phyloP scores from a whole-genome alignment of 2,888 invertebrate species.

The Cantharis rustica region DNA sequence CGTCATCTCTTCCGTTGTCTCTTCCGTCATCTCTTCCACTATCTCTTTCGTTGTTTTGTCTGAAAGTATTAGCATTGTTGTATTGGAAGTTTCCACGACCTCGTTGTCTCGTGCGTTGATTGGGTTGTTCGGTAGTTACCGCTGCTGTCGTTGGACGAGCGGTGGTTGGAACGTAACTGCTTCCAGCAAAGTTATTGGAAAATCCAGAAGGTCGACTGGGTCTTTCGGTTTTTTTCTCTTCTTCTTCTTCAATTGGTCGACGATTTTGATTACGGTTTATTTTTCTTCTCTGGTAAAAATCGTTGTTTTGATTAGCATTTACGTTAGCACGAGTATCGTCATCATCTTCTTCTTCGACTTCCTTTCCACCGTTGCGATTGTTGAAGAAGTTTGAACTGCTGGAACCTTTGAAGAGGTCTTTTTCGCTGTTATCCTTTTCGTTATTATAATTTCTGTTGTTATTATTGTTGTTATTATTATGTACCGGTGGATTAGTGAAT shows the following conservation, averaged over 20 bases:
- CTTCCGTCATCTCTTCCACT: conserved; percentile 32
- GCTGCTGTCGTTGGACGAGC: conserved; percentile 50
- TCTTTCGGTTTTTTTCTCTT: conserved; percentile 45
- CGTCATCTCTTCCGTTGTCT: conserved; percentile 28
- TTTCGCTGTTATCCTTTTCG: conserved; percentile 46
- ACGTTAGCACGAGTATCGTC: conserved; percentile 54
- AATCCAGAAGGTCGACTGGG: conserved; percentile 52
- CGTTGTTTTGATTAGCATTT: conserved; percentile 54
- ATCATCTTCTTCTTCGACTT: conserved; percentile 60
- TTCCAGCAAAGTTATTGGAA: conserved; percentile 57
- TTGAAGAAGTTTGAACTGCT: conserved; percentile 80
- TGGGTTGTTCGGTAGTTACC: conserved; percentile 43
- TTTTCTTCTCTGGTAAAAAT: conserved; percentile 54
- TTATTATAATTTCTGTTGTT: conserved; percentile 43
- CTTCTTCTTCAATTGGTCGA: conserved; percentile 44
- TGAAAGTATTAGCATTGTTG: conserved; percentile 45
- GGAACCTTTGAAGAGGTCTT: conserved; percentile 70
- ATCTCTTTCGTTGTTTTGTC: conserved; percentile 34
- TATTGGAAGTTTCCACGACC: conserved; percentile 39
- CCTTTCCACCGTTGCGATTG: conserved; percentile 65
- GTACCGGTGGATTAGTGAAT: conserved; percentile 41
- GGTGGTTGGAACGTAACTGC: conserved; percentile 58
- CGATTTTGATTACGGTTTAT: conserved; percentile 52
- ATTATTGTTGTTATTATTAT: conserved; percentile 2
- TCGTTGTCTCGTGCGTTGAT: conserved; percentile 33